Conservation (phyloP, 2,797 vertebrate genomes). For the Centroberyx gerrardi region DNA sequence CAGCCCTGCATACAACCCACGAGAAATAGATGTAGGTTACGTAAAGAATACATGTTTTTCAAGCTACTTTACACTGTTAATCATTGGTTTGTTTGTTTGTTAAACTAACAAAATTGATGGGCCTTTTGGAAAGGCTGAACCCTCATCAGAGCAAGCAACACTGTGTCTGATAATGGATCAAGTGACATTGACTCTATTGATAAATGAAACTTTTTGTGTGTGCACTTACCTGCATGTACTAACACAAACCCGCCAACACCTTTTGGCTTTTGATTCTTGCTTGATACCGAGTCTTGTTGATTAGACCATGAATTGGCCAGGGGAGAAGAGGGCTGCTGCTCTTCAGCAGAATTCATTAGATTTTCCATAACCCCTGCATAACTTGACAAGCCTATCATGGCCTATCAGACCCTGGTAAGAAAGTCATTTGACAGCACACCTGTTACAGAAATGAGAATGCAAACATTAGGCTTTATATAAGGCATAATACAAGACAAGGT, state of each 20-base stretch:
- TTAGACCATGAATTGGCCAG: slow-evolving; percentile 84
- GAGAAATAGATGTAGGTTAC: too few species aligned
- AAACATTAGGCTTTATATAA: slow-evolving; percentile 2
- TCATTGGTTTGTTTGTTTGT: too few species aligned
- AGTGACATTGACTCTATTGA: not conserved
- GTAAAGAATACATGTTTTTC: too few species aligned
- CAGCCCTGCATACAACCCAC: too few species aligned
- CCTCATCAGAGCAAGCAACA: not conserved
- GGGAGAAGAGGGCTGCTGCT: slow-evolving; percentile 87
- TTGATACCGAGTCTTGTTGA: slow-evolving; percentile 84
- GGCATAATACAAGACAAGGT: not conserved
- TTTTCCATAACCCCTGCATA: slow-evolving; percentile 93
- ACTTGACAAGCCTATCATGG: slow-evolving; percentile 80
- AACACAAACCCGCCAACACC: slow-evolving; percentile 96
- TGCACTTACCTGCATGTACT: slow-evolving; percentile 95
- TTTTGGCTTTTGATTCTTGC: slow-evolving; percentile 82
- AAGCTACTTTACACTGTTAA: too few species aligned
- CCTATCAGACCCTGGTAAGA: slow-evolving; percentile 61
- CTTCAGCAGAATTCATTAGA: slow-evolving; percentile 89
- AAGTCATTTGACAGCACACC: slow-evolving; percentile 62
- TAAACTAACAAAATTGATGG: too few species aligned
- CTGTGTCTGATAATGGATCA: not conserved
- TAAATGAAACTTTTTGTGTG: not conserved
- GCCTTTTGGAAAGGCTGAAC: not conserved
- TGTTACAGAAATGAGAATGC: slow-evolving; percentile 50